phyloP scores from a whole-genome alignment of 1,140 invertebrate species.

The Brachystomella parvula region DNA sequence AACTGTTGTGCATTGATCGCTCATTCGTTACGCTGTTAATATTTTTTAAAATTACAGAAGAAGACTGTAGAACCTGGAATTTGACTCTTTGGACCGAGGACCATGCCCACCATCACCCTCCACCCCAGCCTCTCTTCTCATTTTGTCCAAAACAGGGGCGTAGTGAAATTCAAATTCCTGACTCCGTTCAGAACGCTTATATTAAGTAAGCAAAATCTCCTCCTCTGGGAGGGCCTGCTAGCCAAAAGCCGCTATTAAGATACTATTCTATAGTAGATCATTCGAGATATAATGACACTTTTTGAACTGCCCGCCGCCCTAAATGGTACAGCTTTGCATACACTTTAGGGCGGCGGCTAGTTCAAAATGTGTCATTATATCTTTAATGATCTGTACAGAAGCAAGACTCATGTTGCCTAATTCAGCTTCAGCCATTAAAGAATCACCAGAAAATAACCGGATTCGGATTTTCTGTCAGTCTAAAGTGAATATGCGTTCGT shows the following conservation, averaged over 20 bases:
- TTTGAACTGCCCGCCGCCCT: too few relatives aligned
- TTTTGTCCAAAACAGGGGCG: slow-evolving; percentile 34
- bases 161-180: slow-evolving; percentile 34
- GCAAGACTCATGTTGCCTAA: too few relatives aligned
- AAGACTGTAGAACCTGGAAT: slow-evolving; percentile 38
- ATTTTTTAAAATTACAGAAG: slow-evolving; percentile 24
- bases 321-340: too few relatives aligned
- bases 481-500: too few relatives aligned
- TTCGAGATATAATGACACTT: too few relatives aligned
- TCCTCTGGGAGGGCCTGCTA: background rate
- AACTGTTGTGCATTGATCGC: background rate
- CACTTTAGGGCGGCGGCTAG: too few relatives aligned
- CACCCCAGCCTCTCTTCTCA: slow-evolving; percentile 16
- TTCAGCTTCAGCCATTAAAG: too few relatives aligned
- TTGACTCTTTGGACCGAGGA: slow-evolving; percentile 31
- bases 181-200: slow-evolving; percentile 31
- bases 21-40: background rate
- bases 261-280: too few relatives aligned
- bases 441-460: too few relatives aligned
- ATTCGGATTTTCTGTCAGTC: too few relatives aligned
- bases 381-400: too few relatives aligned
- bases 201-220: slow-evolving; percentile 35
- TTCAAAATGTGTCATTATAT: too few relatives aligned
- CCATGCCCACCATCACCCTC: slow-evolving; percentile 8
- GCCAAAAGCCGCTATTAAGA: background rate